Conservation (phyloP, 2,888 invertebrate species). For the Erebia palarica region DNA sequence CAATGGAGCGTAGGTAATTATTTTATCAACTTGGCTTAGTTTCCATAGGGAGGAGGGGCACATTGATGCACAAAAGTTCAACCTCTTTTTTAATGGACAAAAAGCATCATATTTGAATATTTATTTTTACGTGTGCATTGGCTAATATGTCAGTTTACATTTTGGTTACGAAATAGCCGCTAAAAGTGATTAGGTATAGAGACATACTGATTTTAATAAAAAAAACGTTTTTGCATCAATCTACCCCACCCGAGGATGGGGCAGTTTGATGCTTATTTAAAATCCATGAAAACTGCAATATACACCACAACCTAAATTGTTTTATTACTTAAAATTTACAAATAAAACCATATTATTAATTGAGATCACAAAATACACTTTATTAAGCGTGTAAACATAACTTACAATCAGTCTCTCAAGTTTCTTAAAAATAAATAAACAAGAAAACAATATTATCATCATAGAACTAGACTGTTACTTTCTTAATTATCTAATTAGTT, state of each 20-base stretch:
- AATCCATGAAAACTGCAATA: constrained; percentile 41
- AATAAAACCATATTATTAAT: constrained; percentile 42
- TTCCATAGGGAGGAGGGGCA: no score
- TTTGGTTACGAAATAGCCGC: no score
- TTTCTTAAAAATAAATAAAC: constrained; percentile 35
- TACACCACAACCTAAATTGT: constrained; percentile 40
- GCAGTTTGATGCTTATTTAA: constrained; percentile 41
- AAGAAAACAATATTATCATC: constrained; percentile 41
- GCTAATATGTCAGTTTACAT: no score
- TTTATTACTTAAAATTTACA: constrained; percentile 41
- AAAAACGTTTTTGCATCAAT: constrained; percentile 35
- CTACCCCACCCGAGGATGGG: constrained; percentile 40
- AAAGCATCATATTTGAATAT: constrained; percentile 15
- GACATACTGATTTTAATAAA: constrained; percentile 5
- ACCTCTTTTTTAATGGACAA: constrained; percentile 1
- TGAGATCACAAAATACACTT: constrained; percentile 41
- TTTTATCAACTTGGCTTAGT: no score
- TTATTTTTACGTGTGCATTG: no score
- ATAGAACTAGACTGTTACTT: constrained; percentile 24
- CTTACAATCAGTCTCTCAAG: constrained; percentile 41
- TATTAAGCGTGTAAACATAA: constrained; percentile 40
- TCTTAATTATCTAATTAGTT: neutral
- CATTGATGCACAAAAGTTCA: neutral
- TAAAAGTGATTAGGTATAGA: no score
- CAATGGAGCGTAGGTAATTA: no score